Evolutionary conservation across 1,140 invertebrate species (phyloP).

Genomic region (Odontomachus brunneus): DNA sequence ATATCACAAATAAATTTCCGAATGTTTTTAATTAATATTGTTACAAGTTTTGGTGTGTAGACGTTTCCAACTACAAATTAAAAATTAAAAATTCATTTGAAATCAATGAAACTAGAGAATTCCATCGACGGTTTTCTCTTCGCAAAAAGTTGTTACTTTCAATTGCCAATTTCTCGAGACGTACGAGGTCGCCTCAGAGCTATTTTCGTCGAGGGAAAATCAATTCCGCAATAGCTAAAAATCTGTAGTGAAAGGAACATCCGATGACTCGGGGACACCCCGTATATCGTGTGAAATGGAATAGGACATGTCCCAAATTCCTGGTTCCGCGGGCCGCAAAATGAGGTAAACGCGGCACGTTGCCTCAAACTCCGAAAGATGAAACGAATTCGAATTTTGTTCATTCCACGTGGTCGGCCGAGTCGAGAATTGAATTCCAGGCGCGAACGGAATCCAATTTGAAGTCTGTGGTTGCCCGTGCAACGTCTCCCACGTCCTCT

Average conservation of each 20-base stretch:
- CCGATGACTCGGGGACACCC: not conserved
- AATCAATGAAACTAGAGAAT: not conserved
- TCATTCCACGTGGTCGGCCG: conserved; percentile 58
- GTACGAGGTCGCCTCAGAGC: not conserved
- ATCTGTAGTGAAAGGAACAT: conserved; percentile 2
- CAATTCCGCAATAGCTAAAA: not conserved
- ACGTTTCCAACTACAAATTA: conserved; percentile 2
- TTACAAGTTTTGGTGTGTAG: not conserved
- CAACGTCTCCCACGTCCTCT: conserved; percentile 37
- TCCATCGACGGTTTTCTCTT: not conserved
- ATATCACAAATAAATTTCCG: too few species aligned
- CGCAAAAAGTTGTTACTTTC: not conserved
- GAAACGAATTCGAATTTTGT: conserved; percentile 60
- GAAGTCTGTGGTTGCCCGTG: conserved; percentile 51
- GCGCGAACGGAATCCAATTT: conserved; percentile 77
- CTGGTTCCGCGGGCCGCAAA: conserved; percentile 24
- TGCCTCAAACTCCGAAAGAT: conserved; percentile 53
- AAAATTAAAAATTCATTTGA: not conserved
- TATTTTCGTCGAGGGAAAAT: not conserved
- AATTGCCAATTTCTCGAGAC: not conserved
- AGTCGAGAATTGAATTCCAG: conserved; percentile 76
- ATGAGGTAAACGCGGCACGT: conserved; percentile 63
- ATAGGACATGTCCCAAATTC: conserved; percentile 33
- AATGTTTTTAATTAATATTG: too few species aligned
- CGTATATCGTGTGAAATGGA: conserved; percentile 25